Conservation (phyloP, 2,888 invertebrate species). For the Panzeria rudis region DNA sequence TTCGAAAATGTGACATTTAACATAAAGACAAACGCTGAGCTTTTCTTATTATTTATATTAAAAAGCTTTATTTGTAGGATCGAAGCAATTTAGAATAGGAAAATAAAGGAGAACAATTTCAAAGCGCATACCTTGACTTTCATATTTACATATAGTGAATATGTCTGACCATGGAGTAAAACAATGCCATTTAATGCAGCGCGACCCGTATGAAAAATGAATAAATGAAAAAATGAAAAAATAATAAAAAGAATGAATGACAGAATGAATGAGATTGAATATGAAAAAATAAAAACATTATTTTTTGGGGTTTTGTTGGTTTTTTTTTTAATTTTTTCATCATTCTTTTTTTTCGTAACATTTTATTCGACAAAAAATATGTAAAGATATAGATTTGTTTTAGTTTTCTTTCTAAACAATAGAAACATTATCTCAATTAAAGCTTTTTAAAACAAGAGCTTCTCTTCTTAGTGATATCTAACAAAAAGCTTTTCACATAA, state of each 20-base stretch:
- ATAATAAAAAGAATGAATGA: slow-evolving; percentile 6
- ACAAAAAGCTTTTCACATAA: slow-evolving; percentile 64
- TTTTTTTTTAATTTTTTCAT: slow-evolving; percentile 56
- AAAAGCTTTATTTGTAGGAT: slow-evolving; percentile 58
- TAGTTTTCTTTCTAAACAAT: slow-evolving; percentile 65
- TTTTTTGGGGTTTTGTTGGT: slow-evolving; percentile 55
- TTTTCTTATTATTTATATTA: neutral
- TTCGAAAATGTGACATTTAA: no score
- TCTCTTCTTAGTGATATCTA: slow-evolving; percentile 46
- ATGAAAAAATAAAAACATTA: slow-evolving; percentile 41
- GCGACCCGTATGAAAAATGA: neutral
- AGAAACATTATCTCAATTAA: slow-evolving; percentile 68
- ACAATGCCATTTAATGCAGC: neutral
- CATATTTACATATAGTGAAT: neutral
- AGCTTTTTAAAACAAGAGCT: slow-evolving; percentile 73
- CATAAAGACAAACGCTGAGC: no score
- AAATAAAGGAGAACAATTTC: neutral
- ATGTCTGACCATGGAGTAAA: no score
- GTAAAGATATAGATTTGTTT: slow-evolving; percentile 49
- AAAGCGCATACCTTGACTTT: neutral
- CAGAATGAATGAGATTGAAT: slow-evolving; percentile 26
- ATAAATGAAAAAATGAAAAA: neutral
- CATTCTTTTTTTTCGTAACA: slow-evolving; percentile 66
- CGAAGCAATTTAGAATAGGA: neutral
- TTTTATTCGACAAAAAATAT: slow-evolving; percentile 70